A percentile compares a stretch with the other conserved stretches of the same genome.
These are phyloP conservation scores for Nesometra sesokonis DNA, from an alignment of 35 echinoderm and acorn worm genomes.

Conservation along the genomic window DNA sequence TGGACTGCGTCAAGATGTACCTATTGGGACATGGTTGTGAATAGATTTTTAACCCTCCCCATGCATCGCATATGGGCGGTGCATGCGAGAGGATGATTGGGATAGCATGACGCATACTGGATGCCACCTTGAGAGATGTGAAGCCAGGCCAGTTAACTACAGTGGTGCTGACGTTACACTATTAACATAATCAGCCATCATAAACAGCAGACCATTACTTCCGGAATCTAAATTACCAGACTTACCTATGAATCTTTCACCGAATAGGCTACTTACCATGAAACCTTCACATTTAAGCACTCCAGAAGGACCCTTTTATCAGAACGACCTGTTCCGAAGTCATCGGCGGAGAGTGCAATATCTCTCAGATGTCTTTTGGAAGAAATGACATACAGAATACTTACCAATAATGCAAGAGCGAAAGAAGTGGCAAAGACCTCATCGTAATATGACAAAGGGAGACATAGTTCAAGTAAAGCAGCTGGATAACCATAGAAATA, in stretches of 20 bases:
- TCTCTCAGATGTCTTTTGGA: constrained; percentile 39
- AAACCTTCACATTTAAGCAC: constrained; percentile 31
- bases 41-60: constrained; percentile 26
- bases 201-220: no score
- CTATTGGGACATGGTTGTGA: constrained; percentile 7
- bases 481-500: background rate
- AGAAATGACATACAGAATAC: constrained; percentile 34
- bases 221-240: constrained; percentile 23
- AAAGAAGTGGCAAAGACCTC: constrained; percentile 23
- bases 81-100: constrained; percentile 47
- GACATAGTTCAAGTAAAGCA: constrained; percentile 37
- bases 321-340: constrained; percentile 19
- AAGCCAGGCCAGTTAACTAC: constrained; percentile 42
- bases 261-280: constrained; percentile 43
- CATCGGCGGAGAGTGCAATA: constrained; percentile 40
- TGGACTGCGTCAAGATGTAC: constrained; percentile 10
- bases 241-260: constrained; percentile 30
- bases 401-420: constrained; percentile 23
- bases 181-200: background rate
- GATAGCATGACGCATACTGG: constrained; percentile 23
- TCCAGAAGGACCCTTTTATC: constrained; percentile 32
- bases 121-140: constrained; percentile 27
- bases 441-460: constrained; percentile 3
- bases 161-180: constrained; percentile 28
- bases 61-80: constrained; percentile 36